Evolutionary conservation across 2,113 vertebrate species (phyloP), one percentile per base, ranked within the genome.

Genomic region (Lophochroa leadbeateri): DNA sequence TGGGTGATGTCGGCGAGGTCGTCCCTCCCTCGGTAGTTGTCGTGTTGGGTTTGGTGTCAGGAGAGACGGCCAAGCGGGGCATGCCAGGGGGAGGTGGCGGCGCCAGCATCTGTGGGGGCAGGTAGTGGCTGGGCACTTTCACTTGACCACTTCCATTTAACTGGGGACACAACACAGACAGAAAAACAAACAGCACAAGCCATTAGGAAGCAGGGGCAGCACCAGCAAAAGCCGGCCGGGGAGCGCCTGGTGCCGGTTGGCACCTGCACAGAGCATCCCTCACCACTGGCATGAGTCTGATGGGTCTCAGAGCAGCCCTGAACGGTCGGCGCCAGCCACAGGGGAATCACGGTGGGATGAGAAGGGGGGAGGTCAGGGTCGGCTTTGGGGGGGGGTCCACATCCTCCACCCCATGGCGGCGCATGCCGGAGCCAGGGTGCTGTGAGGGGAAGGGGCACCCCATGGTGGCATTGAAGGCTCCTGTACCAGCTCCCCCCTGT

Each of bases 101-200:
- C 16, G 98, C 98, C 98, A 99, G 98, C 99, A 99, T 99, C 98
- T 99, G 99, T 90, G 99, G 98, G 87, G 99, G 98, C 97, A 99
- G 98, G 98, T 99, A 99, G 98, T 99, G 99, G 97, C 98, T 98
- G 97, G 99, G 97, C 93, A 99, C 98, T 98, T 99, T 99, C 96
- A 99, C 98, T 98, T 99, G 99, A 96, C 98, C 98, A 97, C 99
- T 99, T 98, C 99, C 99, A 97, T 99, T 99, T 97, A 99, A 98
- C 99, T 99, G 98, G 97, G 96, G 98, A 96, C 95, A 96, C 95
- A 98, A 98, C 97, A 97, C 92, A 97, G 96, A 97, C 96, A 97
- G 96, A 84, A 96, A 96, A 94, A 97, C 89, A 97, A 92, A 97
- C 91, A 97, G 94, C 95, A 97, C 79, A 90, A 97, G 96, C 92